Evolutionary conservation across 1,140 invertebrate species (phyloP).

Genomic region (Spodoptera frugiperda): DNA sequence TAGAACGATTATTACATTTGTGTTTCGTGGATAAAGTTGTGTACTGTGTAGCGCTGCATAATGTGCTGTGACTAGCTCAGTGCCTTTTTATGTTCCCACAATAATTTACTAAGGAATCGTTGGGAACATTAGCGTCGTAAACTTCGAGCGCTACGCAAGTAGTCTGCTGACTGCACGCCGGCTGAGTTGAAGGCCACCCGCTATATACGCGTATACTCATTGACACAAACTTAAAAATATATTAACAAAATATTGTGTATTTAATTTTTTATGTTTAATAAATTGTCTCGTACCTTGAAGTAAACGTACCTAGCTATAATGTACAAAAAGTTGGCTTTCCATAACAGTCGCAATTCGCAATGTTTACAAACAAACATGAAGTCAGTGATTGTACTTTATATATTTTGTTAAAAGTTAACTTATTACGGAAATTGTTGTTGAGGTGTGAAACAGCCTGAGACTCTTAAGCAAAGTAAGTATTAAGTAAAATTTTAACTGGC

Average conservation of each 20-base stretch:
- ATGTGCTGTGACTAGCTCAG: background rate
- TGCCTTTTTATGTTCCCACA: background rate
- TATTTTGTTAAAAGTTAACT: background rate
- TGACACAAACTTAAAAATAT: too few relatives aligned
- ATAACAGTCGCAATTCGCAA: too few relatives aligned
- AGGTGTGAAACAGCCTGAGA: background rate
- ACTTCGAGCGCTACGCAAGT: too few relatives aligned
- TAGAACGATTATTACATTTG: constrained; percentile 9
- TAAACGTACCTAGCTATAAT: background rate
- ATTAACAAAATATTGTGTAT: too few relatives aligned
- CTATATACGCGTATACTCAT: too few relatives aligned
- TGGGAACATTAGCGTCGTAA: background rate
- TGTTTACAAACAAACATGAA: too few relatives aligned
- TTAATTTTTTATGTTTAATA: too few relatives aligned
- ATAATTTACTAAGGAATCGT: background rate
- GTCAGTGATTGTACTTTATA: too few relatives aligned
- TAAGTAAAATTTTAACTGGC: constrained; percentile 2
- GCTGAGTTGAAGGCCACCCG: too few relatives aligned
- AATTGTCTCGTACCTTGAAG: background rate
- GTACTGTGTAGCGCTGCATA: background rate
- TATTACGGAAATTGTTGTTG: background rate
- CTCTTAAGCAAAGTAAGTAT: background rate
- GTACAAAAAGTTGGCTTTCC: background rate
- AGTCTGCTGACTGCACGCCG: too few relatives aligned
- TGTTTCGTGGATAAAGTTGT: background rate